These are phyloP conservation scores for Apis florea DNA, from an alignment of 1,140 invertebrate species.

Conservation along the genomic window DNA sequence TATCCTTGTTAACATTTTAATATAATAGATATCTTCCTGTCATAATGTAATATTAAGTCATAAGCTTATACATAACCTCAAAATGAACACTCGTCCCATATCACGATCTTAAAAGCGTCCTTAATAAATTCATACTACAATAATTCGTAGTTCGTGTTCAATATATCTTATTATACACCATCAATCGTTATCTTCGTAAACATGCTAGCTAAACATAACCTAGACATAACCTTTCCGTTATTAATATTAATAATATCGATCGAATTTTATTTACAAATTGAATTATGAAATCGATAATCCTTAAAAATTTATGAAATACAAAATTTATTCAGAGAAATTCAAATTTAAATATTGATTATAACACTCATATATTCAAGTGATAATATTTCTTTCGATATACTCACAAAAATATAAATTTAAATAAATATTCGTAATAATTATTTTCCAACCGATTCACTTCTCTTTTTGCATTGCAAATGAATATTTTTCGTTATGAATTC, in stretches of 20 bases:
- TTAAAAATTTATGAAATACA: too few species aligned
- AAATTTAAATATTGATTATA: background rate
- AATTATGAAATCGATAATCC: background rate
- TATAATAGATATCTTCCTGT: too few species aligned
- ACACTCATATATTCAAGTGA: too few species aligned
- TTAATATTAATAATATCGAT: background rate
- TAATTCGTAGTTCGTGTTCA: background rate
- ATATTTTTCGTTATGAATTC: background rate
- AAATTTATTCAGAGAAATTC: background rate
- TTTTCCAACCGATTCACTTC: too few species aligned
- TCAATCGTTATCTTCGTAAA: background rate
- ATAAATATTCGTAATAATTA: too few species aligned
- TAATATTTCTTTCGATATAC: too few species aligned
- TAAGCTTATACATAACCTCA: background rate
- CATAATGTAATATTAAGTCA: background rate
- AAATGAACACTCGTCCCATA: background rate
- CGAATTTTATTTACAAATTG: constrained; percentile 13
- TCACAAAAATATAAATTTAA: too few species aligned
- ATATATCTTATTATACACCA: background rate
- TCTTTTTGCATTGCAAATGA: background rate
- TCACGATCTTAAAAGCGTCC: background rate
- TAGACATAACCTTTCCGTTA: background rate
- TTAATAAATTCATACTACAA: background rate
- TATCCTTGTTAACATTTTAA: too few species aligned
- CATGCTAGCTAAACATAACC: background rate